These are phyloP conservation scores for Hemicentrotus pulcherrimus DNA, from an alignment of 35 echinoderm and acorn worm species.

Conservation along the genomic window DNA sequence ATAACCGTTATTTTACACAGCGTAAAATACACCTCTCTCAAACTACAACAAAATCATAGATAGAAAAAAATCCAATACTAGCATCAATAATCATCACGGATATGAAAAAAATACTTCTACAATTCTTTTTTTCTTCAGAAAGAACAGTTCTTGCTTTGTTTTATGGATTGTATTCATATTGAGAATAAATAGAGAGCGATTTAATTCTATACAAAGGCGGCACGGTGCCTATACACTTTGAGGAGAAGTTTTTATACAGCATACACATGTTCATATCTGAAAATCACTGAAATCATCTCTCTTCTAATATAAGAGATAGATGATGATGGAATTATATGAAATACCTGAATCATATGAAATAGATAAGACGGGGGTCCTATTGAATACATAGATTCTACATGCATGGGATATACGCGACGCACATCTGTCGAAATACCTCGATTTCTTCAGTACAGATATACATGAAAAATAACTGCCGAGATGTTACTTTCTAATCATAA, in stretches of 20 bases:
- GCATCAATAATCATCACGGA: background rate
- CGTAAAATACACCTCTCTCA: background rate
- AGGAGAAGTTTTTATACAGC: background rate
- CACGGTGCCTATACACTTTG: background rate
- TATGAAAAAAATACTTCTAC: background rate
- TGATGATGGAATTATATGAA: background rate
- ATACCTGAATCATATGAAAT: background rate
- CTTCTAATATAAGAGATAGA: background rate
- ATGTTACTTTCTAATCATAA: background rate
- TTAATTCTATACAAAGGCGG: background rate
- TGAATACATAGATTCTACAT: background rate
- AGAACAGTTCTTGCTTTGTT: background rate
- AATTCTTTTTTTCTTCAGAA: background rate
- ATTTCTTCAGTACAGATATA: background rate
- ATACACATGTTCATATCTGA: background rate
- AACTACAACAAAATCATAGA: background rate
- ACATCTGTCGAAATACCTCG: background rate
- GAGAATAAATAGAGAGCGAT: background rate
- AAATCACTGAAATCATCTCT: background rate
- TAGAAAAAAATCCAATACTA: background rate
- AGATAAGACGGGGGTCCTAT: background rate
- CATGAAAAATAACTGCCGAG: background rate
- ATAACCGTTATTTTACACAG: slow-evolving; percentile 1
- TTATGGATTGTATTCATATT: background rate
- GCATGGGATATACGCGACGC: background rate